Percentiles rank a stretch among this genome's conserved stretches.
Evolutionary conservation across 2,888 invertebrate genomes (phyloP).

Genomic region (Spilarctia lutea): DNA sequence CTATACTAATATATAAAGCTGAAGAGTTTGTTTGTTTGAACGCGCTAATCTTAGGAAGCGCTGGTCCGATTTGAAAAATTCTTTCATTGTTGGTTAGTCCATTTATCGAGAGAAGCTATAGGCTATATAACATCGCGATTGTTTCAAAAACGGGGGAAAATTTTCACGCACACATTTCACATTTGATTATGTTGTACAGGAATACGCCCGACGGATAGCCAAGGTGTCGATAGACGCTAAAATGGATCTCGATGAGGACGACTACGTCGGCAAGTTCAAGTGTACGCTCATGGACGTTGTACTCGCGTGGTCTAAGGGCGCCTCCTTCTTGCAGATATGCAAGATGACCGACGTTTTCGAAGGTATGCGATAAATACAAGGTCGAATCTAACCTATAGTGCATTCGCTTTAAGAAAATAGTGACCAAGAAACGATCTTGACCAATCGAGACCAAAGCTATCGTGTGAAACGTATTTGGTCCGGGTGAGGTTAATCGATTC

Average conservation of each 20-base stretch:
- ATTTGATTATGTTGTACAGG: conserved; percentile 83
- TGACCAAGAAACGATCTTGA: background rate
- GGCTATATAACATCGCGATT: too few species aligned
- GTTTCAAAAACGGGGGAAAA: too few species aligned
- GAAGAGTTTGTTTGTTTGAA: too few species aligned
- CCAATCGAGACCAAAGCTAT: too few species aligned
- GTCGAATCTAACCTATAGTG: background rate
- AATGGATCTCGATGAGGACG: conserved; percentile 95
- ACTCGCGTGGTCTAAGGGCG: conserved; percentile 97
- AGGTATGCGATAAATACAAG: conserved; percentile 81
- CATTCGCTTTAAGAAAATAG: background rate
- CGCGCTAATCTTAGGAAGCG: too few species aligned
- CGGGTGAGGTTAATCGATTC: too few species aligned
- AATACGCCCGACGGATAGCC: conserved; percentile 96
- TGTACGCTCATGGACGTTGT: conserved; percentile 99
- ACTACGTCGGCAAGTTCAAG: conserved; percentile 96
- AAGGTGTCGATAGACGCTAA: conserved; percentile 94
- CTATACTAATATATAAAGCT: too few species aligned
- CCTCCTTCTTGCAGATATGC: conserved; percentile 96
- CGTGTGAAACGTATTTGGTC: too few species aligned
- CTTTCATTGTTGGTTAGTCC: too few species aligned
- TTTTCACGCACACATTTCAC: too few species aligned
- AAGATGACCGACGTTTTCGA: conserved; percentile 99
- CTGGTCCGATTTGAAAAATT: too few species aligned
- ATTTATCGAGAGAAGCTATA: too few species aligned